Percentiles rank a stretch among this genome's conserved stretches.
Conservation (phyloP, 2,113 vertebrate species). For the Andinoacara biseriatus region DNA sequence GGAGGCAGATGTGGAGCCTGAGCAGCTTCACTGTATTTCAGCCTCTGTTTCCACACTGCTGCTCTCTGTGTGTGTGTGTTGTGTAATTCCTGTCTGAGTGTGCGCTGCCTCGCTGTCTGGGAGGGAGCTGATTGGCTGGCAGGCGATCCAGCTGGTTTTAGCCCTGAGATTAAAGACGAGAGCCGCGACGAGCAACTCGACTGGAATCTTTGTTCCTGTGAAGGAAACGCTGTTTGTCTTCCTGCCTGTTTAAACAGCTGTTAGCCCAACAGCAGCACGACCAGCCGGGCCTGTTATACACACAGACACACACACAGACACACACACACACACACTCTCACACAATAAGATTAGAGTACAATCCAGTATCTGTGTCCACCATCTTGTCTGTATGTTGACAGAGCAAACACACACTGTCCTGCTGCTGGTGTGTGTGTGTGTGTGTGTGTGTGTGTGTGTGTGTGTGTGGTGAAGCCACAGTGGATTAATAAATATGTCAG, state of each 20-base stretch:
- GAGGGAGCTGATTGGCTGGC: conserved; percentile 2
- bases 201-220: not conserved
- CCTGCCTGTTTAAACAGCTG: conserved; percentile 46
- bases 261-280: conserved; percentile 13
- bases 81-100: not conserved
- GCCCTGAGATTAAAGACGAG: not conserved
- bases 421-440: not conserved
- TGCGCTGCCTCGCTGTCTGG: not conserved
- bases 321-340: conserved; percentile 32
- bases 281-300: conserved; percentile 10
- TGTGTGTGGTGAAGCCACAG: too few species aligned
- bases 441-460: too few species aligned
- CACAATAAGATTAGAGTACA: conserved; percentile 24
- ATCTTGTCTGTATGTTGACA: conserved; percentile 49
- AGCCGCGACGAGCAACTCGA: not conserved
- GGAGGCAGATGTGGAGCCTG: not conserved
- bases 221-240: not conserved
- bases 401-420: conserved; percentile 31
- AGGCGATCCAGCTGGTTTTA: not conserved
- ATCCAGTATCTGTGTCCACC: conserved; percentile 30
- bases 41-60: not conserved
- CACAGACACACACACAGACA: not conserved
- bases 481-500: too few species aligned
- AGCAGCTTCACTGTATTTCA: not conserved
- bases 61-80: not conserved